Conservation (phyloP, 2,888 invertebrate genomes). For the Julus scanicus region DNA sequence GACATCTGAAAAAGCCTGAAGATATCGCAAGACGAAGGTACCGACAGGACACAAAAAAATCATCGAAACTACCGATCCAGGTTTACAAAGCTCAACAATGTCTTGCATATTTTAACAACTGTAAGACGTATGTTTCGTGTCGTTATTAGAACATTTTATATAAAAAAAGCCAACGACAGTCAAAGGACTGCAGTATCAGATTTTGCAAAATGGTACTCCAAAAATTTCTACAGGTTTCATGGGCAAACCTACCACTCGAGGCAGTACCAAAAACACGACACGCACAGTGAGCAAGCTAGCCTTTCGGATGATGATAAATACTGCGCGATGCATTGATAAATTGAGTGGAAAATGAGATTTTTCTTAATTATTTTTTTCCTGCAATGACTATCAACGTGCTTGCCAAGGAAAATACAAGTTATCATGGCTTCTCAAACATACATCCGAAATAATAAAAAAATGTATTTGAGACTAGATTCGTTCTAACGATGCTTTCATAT, state of each 20-base stretch:
- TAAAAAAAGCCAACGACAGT: conserved; percentile 4
- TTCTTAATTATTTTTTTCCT: not conserved
- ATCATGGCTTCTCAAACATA: not conserved
- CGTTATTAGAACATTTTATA: not conserved
- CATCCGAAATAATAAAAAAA: not conserved
- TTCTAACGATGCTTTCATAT: not conserved
- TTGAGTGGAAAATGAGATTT: not conserved
- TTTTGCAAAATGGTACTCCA: not conserved
- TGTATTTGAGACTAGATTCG: not conserved
- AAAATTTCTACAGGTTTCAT: not conserved
- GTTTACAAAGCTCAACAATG: conserved; percentile 4
- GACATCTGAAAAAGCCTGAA: conserved; percentile 8
- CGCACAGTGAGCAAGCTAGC: not conserved
- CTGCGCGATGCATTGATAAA: not conserved
- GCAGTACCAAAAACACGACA: not conserved
- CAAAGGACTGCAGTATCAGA: not conserved
- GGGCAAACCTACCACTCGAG: not conserved
- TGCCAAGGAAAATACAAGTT: not conserved
- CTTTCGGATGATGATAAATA: not conserved
- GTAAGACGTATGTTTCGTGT: not conserved
- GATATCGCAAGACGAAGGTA: conserved; percentile 5
- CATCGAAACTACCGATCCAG: not conserved
- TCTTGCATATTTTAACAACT: not conserved
- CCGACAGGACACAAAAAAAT: not conserved
- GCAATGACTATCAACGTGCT: not conserved